These are phyloP conservation scores for Hypsibius dujardini DNA, from an alignment of 1,140 invertebrate species.

Conservation along the genomic window DNA sequence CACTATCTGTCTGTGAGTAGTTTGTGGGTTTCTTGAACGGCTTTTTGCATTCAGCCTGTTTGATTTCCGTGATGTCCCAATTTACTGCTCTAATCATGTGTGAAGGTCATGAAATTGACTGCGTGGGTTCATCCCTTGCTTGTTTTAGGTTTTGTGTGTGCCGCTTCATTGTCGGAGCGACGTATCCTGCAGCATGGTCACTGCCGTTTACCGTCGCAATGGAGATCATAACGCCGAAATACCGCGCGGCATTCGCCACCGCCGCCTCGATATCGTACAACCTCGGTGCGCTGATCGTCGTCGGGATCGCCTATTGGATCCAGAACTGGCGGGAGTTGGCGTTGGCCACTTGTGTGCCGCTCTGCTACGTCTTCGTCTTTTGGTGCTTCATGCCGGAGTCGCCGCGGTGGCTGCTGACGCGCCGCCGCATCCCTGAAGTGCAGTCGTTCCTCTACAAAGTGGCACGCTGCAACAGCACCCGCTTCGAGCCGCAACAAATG, in stretches of 20 bases:
- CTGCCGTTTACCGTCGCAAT: not conserved
- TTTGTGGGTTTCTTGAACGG: no score
- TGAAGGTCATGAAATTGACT: no score
- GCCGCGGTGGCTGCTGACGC: conserved; percentile 53
- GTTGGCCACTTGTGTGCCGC: conserved; percentile 60
- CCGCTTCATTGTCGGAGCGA: conserved; percentile 54
- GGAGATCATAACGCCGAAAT: not conserved
- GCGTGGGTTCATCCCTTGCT: no score
- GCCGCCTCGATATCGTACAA: conserved; percentile 53
- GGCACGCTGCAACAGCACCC: conserved; percentile 48
- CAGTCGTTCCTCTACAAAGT: conserved; percentile 56
- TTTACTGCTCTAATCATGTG: no score
- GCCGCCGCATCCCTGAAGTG: conserved; percentile 57
- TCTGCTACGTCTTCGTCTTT: conserved; percentile 61
- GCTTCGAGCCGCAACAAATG: not conserved
- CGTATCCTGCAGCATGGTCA: conserved; percentile 26
- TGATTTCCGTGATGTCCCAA: no score
- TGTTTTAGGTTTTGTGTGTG: conserved; percentile 53
- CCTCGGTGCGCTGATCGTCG: conserved; percentile 48
- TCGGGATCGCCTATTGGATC: conserved; percentile 54
- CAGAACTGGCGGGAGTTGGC: conserved; percentile 58
- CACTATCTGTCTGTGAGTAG: no score
- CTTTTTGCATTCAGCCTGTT: no score
- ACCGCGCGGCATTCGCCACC: not conserved
- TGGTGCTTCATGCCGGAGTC: conserved; percentile 41